Evolutionary conservation across 2,797 vertebrate genomes (phyloP), one percentile per base, ranked within the genome.

Genomic region (Sebastes goodei): DNA sequence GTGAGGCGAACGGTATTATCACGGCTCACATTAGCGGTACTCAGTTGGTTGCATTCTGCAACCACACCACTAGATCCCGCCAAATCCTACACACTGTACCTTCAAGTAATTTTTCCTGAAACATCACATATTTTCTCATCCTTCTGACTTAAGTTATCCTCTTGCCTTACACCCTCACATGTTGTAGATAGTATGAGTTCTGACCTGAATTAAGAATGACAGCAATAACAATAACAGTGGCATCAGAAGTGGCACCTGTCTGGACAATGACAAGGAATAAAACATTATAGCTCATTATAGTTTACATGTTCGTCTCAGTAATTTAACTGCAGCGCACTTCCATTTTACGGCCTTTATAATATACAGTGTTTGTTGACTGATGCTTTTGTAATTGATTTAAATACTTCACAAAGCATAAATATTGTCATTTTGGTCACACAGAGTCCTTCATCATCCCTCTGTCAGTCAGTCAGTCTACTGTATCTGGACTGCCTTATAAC

Each of bases 401-500:
- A n/a, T 30, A 20, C 27, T 49, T n/a, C 10, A 42, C n/a, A 52
- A 57, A 53, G 12, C 5, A 59, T 53, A 15, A 63, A 74, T 23
- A 25, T 20, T 52, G 32, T 61, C 20, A 4, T 17, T 55, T 25
- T 63, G 15, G 42, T 57, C 8, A 38, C 8, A 38, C 21, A 74
- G 17, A 27, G 6, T 55, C 10, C 15, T 42, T 55, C 33, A 71
- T 63, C 15, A 46, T 20, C 74, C 2, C 20, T 33, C 6, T 38
- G 23, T 14, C 23, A 46, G n/a, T 14, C 23, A 46, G n/a, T 42
- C 3, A 32, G 20, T 46, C 17, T 17, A 2, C 8, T 21, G 3
- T 15, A 38, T 74, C 17, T 49, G 35, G 10, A 56, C n/a, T 17
- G 23, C 35, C 57, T 94, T 70, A 96, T 23, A 96, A 82, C 71